Evolutionary conservation across 2,113 vertebrate genomes (phyloP).

Genomic region (Dendrocopos noguchii): DNA sequence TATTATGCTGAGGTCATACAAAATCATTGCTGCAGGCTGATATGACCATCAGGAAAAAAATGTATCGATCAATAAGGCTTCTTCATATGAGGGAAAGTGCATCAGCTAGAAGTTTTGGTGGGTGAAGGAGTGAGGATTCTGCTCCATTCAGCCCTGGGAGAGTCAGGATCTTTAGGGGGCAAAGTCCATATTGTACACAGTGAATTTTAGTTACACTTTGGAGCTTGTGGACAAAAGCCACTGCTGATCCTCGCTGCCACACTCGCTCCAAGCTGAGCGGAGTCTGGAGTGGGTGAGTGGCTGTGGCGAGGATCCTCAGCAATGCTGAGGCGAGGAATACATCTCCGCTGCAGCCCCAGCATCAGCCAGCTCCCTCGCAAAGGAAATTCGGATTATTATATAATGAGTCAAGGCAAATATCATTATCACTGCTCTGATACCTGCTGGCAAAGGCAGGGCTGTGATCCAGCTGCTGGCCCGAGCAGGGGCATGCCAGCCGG

Average conservation of each 20-base stretch:
- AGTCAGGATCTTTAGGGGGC: accelerated
- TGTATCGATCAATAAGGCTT: neutral
- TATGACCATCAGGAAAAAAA: neutral
- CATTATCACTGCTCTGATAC: neutral
- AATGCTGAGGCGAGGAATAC: neutral
- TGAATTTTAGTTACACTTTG: neutral
- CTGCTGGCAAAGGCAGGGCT: neutral
- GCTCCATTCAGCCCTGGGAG: neutral
- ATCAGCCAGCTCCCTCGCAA: neutral
- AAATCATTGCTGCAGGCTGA: constrained; percentile 21
- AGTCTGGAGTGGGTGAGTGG: accelerated
- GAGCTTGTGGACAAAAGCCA: neutral
- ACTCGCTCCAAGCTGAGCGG: accelerated
- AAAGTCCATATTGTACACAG: accelerated
- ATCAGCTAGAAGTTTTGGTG: neutral
- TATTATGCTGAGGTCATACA: constrained; percentile 52
- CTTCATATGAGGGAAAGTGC: neutral
- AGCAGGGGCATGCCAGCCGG: neutral
- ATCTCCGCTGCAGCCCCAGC: neutral
- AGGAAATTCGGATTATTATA: neutral
- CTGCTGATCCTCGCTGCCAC: accelerated
- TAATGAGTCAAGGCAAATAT: neutral
- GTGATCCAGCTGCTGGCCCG: neutral
- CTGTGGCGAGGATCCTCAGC: neutral
- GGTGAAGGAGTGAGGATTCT: neutral